Evolutionary conservation across 2,888 invertebrate genomes (phyloP).

Genomic region (Colostygia pectinataria): DNA sequence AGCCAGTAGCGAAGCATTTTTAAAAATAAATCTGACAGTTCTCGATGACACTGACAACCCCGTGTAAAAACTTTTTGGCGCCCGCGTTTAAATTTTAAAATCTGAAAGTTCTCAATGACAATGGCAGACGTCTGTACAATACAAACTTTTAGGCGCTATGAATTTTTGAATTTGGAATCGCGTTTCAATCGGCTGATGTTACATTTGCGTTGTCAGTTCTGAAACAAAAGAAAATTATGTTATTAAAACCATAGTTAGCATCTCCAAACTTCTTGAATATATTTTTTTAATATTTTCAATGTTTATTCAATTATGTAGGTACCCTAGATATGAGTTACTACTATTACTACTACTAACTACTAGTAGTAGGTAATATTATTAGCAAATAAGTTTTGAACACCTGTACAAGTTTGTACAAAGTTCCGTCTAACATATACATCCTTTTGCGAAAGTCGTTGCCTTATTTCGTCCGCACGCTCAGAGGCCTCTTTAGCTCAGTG

Average conservation of each 20-base stretch:
- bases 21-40: conserved; percentile 24
- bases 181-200: conserved; percentile 22
- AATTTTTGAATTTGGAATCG: conserved; percentile 33
- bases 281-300: too few relatives aligned
- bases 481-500: conserved; percentile 90
- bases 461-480: conserved; percentile 40
- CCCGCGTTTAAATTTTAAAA: conserved; percentile 30
- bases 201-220: conserved; percentile 40
- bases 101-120: too few relatives aligned
- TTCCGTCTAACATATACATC: background rate
- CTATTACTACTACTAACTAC: too few relatives aligned
- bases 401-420: background rate
- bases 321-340: background rate
- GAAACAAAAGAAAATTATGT: conserved; percentile 50
- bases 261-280: too few relatives aligned
- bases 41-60: conserved; percentile 10
- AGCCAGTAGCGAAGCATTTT: conserved; percentile 71
- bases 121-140: too few relatives aligned
- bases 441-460: background rate
- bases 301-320: background rate
- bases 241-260: too few relatives aligned
- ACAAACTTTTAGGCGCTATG: too few relatives aligned
- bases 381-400: too few relatives aligned
- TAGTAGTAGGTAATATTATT: too few relatives aligned
- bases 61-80: background rate